Conservation (phyloP, 2,888 invertebrate species). For the Hoplodrina ambigua region DNA sequence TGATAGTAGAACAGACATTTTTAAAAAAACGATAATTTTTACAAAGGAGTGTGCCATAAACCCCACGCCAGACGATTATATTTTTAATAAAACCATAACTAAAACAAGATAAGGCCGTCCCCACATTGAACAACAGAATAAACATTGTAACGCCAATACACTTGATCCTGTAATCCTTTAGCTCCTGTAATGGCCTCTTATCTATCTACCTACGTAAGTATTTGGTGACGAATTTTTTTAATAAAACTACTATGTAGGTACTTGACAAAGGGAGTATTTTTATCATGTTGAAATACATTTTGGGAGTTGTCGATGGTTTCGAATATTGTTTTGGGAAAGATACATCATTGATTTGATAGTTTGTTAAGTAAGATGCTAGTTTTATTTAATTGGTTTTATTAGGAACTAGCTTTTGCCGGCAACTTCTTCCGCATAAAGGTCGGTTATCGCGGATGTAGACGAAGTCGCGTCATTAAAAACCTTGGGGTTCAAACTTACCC, state of each 20-base stretch:
- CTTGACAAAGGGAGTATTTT: conserved; percentile 33
- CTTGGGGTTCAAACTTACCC: too few relatives aligned
- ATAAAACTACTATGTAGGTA: conserved; percentile 42
- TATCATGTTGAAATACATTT: conserved; percentile 32
- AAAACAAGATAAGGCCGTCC: conserved; percentile 64
- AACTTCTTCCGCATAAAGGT: too few relatives aligned
- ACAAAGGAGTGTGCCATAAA: conserved; percentile 56
- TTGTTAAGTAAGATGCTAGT: neutral
- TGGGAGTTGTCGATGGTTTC: neutral
- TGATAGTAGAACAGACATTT: too few relatives aligned
- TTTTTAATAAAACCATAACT: conserved; percentile 67
- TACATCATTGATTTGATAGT: neutral
- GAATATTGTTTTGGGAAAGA: neutral
- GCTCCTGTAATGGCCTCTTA: conserved; percentile 70
- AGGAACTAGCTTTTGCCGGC: too few relatives aligned
- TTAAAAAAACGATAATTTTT: too few relatives aligned
- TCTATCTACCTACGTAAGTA: conserved; percentile 61
- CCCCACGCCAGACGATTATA: conserved; percentile 46
- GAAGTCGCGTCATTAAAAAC: too few relatives aligned
- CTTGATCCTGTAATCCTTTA: conserved; percentile 78
- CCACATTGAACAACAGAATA: conserved; percentile 79
- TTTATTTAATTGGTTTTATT: neutral
- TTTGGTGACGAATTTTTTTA: conserved; percentile 60
- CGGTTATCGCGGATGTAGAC: too few relatives aligned
- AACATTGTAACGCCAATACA: conserved; percentile 75